Conservation (phyloP, 2,797 vertebrate species). For the Macropus fuliginosus region DNA sequence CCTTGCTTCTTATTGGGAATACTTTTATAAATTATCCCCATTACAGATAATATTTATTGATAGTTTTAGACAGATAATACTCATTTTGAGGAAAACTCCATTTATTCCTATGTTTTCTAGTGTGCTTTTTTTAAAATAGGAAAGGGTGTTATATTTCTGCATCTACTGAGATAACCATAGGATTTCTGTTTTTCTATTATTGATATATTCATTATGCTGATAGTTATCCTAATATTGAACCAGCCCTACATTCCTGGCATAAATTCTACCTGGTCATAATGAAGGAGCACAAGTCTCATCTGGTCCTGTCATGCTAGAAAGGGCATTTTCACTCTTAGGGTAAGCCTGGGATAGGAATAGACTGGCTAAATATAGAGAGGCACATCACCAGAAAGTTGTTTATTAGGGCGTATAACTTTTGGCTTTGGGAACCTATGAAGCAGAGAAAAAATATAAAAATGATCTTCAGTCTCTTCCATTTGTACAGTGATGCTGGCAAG, state of each 20-base stretch:
- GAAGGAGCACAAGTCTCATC: not conserved
- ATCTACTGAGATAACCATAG: not conserved
- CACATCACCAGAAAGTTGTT: not conserved
- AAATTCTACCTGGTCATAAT: not conserved
- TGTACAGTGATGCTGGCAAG: no score
- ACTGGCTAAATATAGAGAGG: not conserved
- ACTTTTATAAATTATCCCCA: not conserved
- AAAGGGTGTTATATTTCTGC: not conserved
- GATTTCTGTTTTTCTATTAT: not conserved
- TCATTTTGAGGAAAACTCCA: not conserved
- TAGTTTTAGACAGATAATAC: not conserved
- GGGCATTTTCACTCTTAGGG: not conserved
- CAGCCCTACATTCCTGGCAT: not conserved
- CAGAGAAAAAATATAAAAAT: not conserved
- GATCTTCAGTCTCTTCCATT: no score
- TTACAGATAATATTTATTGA: not conserved
- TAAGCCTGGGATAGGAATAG: not conserved
- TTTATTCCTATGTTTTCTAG: not conserved
- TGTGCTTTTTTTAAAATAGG: not conserved
- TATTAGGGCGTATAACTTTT: not conserved
- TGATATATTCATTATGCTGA: not conserved
- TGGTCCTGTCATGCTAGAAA: not conserved
- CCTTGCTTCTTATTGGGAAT: not conserved
- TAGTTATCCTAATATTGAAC: not conserved
- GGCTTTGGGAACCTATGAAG: not conserved